These are phyloP conservation scores for Craniophora ligustri DNA, from an alignment of 2,888 invertebrate species.

Conservation along the genomic window DNA sequence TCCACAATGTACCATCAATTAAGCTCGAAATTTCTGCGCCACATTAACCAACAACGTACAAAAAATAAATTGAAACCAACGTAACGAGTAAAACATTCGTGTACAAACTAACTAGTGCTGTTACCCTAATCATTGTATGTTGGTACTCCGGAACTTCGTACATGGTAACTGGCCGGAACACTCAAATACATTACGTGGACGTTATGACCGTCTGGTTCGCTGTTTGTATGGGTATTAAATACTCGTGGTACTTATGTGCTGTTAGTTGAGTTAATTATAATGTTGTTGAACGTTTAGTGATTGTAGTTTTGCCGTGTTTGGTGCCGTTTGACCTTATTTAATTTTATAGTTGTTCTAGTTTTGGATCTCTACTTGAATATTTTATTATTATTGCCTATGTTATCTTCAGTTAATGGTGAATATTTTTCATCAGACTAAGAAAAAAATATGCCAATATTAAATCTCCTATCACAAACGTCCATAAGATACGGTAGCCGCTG, in stretches of 20 bases:
- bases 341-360: no score
- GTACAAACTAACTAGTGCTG: constrained; percentile 4
- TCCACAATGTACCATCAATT: constrained; percentile 22
- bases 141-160: constrained; percentile 53
- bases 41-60: constrained; percentile 30
- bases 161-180: constrained; percentile 61
- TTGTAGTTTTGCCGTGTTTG: background rate
- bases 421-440: background rate
- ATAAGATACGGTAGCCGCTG: no score
- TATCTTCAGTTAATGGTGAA: no score
- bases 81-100: constrained; percentile 36
- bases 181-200: constrained; percentile 61
- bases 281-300: constrained; percentile 11
- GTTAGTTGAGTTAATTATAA: constrained; percentile 3
- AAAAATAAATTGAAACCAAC: constrained; percentile 45
- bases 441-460: background rate
- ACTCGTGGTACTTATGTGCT: constrained; percentile 18
- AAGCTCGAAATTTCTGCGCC: constrained; percentile 31
- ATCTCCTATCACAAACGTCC: no score
- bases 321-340: no score
- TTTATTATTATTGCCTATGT: background rate
- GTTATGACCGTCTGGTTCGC: constrained; percentile 47
- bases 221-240: constrained; percentile 25
- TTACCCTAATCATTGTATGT: constrained; percentile 58
- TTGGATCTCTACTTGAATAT: background rate